Evolutionary conservation across 92 coral and sea anemone genomes (phyloP), one percentile per base, ranked within the genome.

Genomic region (Bergia puertoricense): DNA sequence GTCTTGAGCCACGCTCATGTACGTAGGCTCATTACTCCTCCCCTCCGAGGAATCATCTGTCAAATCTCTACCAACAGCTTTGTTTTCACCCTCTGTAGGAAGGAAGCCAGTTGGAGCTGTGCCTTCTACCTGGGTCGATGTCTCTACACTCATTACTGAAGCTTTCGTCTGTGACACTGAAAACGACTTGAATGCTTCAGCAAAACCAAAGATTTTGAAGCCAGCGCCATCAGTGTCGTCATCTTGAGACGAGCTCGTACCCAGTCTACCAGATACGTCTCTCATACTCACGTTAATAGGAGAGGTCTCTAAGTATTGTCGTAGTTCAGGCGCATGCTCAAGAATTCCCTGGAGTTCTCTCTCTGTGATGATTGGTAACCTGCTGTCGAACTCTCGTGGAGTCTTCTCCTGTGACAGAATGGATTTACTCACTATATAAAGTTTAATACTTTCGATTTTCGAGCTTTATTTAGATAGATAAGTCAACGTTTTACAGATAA

Each of bases 311-410:
- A 95, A 59, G 81, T 91, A 89, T 13, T 90, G 85, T 48, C 90
- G 81, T 15, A 97, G 86, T 56, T 93, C 93, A 45, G 99, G 99
- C 20, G 90, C 94, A 62, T 90, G 74, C 66, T 88, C 88, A 39
- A 86, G 92, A 38, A 97, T 90, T 54, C 93, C 90, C 79, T 92
- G 91, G 15, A 97, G 88, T 50, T 97, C 99, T 67, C 85, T 82
- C 20, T 86, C 93, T 16, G 96, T 94, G 76, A 97, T 91, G 46
- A 93, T 86, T 46, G 99, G 99, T 23, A 97, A 89, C 54, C 90
- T 92, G 13, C 82, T 80, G 65, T 97, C 99, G 86, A 94, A 95
- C 18, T 91, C 76, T 73, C 86, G 94, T 38, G 96, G 98, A 10
- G 86, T 75, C 51, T 93, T 91, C 39, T 97, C 94, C 95, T 94